Percentiles rank a stretch among this genome's conserved stretches.
Conservation (phyloP, 2,797 vertebrate genomes). For the Cephalopachus bancanus region DNA sequence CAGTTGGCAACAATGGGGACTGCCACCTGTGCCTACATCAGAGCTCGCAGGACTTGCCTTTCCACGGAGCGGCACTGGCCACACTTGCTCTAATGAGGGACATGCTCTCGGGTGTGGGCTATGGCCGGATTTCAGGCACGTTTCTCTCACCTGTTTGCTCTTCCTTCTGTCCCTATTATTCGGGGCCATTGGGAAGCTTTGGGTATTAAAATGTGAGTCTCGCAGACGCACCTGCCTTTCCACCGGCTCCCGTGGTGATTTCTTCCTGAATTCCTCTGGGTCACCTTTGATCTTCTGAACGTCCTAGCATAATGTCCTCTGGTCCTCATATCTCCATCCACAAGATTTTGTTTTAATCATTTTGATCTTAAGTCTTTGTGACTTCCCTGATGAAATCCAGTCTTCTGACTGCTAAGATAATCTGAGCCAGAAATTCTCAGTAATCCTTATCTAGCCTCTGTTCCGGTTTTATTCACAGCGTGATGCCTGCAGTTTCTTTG, state of each 20-base stretch:
- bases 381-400: neutral
- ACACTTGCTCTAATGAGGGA: neutral
- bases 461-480: constrained; percentile 14
- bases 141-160: neutral
- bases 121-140: neutral
- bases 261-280: neutral
- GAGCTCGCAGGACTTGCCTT: neutral
- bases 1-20: neutral
- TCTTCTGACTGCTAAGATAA: neutral
- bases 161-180: constrained; percentile 30
- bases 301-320: neutral
- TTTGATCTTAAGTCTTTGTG: constrained; percentile 12
- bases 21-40: neutral
- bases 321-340: neutral
- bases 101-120: neutral
- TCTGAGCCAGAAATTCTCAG: constrained; percentile 34
- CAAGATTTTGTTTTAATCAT: neutral
- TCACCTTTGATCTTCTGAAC: constrained; percentile 4
- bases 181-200: neutral
- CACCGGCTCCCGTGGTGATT: neutral
- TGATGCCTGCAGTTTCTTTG: neutral
- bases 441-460: neutral
- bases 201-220: constrained; percentile 3
- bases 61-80: neutral
- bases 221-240: neutral